Evolutionary conservation across 2,113 vertebrate genomes (phyloP).

Genomic region (Hypomesus transpacificus): DNA sequence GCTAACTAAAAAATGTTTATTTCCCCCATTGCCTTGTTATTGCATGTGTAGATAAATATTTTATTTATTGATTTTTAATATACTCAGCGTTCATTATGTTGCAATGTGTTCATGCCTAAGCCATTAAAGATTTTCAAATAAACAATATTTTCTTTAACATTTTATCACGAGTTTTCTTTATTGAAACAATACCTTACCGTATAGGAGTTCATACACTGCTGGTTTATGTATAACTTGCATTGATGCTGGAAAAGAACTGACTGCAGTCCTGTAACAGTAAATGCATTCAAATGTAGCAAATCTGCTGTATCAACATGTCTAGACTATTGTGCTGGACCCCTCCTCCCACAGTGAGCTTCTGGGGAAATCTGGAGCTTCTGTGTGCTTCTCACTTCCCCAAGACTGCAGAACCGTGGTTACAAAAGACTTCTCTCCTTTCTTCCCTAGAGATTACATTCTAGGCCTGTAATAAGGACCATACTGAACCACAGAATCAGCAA

Average conservation of each 20-base stretch:
- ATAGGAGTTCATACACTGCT: too few species aligned
- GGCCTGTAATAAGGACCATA: too few species aligned
- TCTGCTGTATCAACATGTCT: slow-evolving; percentile 1
- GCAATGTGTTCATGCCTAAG: slow-evolving; percentile 69
- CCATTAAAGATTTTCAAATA: slow-evolving; percentile 75
- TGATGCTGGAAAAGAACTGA: background rate
- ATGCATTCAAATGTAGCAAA: slow-evolving; percentile 3
- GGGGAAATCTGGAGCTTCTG: background rate
- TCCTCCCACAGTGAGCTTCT: too few species aligned
- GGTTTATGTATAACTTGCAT: background rate
- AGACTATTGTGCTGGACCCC: background rate
- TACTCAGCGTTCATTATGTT: slow-evolving; percentile 63
- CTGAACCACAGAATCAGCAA: too few species aligned
- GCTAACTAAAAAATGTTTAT: slow-evolving; percentile 52
- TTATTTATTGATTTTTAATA: slow-evolving; percentile 73
- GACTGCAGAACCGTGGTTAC: too few species aligned
- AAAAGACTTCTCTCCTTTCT: too few species aligned
- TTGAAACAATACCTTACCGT: background rate
- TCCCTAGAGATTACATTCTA: too few species aligned
- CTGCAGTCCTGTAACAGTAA: background rate
- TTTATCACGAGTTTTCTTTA: slow-evolving; percentile 26
- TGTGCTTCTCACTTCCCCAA: background rate
- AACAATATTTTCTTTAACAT: slow-evolving; percentile 72
- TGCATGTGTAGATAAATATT: slow-evolving; percentile 65
- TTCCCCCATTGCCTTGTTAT: slow-evolving; percentile 53